Evolutionary conservation across 2,888 invertebrate genomes (phyloP), one percentile per base, ranked within the genome.

Genomic region (Pemphredon lugubris): DNA sequence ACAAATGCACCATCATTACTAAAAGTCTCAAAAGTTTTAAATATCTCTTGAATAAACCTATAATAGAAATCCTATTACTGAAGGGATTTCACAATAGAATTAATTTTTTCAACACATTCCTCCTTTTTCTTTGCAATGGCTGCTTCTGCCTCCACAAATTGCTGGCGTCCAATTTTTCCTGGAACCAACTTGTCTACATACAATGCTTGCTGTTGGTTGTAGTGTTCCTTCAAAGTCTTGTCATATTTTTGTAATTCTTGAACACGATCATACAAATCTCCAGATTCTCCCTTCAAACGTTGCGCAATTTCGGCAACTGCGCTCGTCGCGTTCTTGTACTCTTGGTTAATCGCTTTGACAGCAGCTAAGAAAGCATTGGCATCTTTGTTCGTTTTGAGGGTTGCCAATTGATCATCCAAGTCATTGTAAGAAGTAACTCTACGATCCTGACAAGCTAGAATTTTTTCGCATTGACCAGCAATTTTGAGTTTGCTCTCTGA

Each of bases 111-210:
- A 11, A 91, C 89, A 53, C 88, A 88, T 42, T 93, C 93, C 57
- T 92, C 92, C 69, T 92, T 92, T 85, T 93, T 93, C 79, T 91
- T 91, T 26, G 90, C 89, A 34, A 92, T 90, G 18, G 87, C 88
- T 51, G 90, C 87, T 79, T 94, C 94, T 13, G 90, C 90, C 40
- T 93, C 93, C 37, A 93, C 86, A 84, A 93, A 94, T 73, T 91
- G 91, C 63, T 91, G 91, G 68, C 93, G 91, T 51, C 89, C 90
- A 77, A 93, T 90, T 87, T 93, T 93, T 7, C 92, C 92, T 2
- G 91, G 90, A 16, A 93, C 92, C 39, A 94, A 87, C 83, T 93
- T 93, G 75, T 94, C 94, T n/a, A 92, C 91, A 67, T 91, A 91
- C 14, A 91, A 86, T 16, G 91, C 90, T 73, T 92, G 92, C 40